Evolutionary conservation across 1,140 invertebrate species (phyloP).

Genomic region (Hetaerina americana): DNA sequence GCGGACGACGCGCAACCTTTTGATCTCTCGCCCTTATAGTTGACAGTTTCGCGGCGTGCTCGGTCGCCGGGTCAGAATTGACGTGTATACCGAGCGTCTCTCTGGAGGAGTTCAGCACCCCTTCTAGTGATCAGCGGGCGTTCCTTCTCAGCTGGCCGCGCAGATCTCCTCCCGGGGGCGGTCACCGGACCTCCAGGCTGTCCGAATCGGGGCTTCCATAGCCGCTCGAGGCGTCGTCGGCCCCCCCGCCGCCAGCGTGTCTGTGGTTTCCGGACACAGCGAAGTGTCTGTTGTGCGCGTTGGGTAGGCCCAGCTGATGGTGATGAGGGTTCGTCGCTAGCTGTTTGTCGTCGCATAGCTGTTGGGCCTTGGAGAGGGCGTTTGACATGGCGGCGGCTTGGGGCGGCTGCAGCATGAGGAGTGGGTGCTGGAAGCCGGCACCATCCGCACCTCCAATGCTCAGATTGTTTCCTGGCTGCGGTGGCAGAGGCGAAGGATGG

Average conservation of each 20-base stretch:
- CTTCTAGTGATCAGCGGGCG: neutral
- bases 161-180: neutral
- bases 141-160: neutral
- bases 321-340: slow-evolving; percentile 3
- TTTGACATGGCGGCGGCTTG: neutral
- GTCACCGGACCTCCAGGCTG: slow-evolving; percentile 32
- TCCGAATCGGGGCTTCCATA: slow-evolving; percentile 48
- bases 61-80: no score
- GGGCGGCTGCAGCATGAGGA: neutral
- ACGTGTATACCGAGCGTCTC: no score
- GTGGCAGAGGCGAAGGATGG: no score
- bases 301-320: slow-evolving; percentile 6
- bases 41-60: no score
- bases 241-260: slow-evolving; percentile 17
- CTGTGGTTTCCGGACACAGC: slow-evolving; percentile 30
- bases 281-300: slow-evolving; percentile 22
- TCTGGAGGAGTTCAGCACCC: no score
- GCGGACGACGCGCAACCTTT: no score
- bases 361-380: neutral
- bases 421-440: neutral
- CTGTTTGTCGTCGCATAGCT: slow-evolving; percentile 1
- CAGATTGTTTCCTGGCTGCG: neutral
- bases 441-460: neutral
- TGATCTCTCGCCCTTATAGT: no score
- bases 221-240: slow-evolving; percentile 44